phyloP scores from a whole-genome alignment of 2,888 invertebrate genomes.

The Chamaedrilus cognettii region DNA sequence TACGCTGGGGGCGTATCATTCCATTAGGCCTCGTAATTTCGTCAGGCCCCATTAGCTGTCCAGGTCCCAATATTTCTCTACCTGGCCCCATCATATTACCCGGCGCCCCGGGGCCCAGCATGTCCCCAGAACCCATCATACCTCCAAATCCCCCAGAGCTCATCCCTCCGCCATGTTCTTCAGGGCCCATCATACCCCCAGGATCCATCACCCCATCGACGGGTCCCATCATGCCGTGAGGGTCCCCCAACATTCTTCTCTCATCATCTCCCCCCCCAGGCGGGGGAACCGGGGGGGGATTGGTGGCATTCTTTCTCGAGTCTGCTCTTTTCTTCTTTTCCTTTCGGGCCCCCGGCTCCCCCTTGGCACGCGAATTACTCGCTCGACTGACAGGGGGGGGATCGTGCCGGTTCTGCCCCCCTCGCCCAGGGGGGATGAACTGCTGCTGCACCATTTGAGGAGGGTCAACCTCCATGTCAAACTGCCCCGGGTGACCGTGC shows the following conservation, averaged over 20 bases:
- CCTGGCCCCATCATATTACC: slow-evolving; percentile 1
- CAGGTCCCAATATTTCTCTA: slow-evolving; percentile 15
- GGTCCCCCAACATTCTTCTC: slow-evolving; percentile 1
- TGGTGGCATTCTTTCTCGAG: slow-evolving; percentile 17
- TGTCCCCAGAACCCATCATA: neutral
- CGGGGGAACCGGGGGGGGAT: neutral
- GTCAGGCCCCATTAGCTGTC: too few relatives aligned
- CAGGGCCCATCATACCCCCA: slow-evolving; percentile 2
- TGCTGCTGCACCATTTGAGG: slow-evolving; percentile 6
- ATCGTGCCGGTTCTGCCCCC: neutral
- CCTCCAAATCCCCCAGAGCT: neutral
- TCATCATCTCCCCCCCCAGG: neutral
- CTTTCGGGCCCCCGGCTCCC: slow-evolving; percentile 16
- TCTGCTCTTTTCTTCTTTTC: slow-evolving; percentile 26
- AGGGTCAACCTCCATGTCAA: neutral
- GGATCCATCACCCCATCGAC: slow-evolving; percentile 2
- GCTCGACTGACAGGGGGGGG: neutral
- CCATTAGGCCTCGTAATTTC: too few relatives aligned
- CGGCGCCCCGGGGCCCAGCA: slow-evolving; percentile 8
- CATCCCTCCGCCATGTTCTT: neutral
- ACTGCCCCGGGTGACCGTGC: slow-evolving; percentile 10
- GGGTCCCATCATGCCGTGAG: neutral
- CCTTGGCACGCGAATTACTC: slow-evolving; percentile 9
- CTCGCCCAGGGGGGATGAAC: neutral
- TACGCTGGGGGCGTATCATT: too few relatives aligned